Evolutionary conservation across 1,140 invertebrate species (phyloP).

Genomic region (Apis mellifera): DNA sequence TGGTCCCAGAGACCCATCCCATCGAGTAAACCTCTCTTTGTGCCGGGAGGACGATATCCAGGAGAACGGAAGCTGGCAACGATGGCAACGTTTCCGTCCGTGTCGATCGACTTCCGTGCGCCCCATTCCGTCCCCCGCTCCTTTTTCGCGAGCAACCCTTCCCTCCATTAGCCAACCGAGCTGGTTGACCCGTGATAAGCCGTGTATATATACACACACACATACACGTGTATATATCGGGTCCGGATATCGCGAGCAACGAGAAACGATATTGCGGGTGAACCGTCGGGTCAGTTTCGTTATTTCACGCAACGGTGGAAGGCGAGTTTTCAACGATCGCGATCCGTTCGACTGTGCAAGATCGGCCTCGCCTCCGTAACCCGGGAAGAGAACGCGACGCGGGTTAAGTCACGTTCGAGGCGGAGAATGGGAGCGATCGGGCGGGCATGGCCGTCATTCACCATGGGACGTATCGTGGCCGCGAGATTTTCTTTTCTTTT

Average conservation of each 20-base stretch:
- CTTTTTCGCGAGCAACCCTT: conserved; percentile 20
- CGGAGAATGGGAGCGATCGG: conserved; percentile 50
- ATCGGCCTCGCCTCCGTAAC: background rate
- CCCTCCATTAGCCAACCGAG: background rate
- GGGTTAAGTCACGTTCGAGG: conserved; percentile 59
- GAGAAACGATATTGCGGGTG: conserved; percentile 27
- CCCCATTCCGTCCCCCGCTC: background rate
- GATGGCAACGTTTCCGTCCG: background rate
- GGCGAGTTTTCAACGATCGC: conserved; percentile 27
- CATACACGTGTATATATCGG: too few relatives aligned
- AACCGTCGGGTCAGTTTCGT: background rate
- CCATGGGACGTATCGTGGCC: conserved; percentile 57
- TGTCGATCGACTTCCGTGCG: conserved; percentile 7
- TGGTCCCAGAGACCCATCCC: background rate
- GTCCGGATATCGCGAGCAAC: background rate
- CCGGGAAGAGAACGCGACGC: conserved; percentile 4
- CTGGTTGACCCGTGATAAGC: conserved; percentile 8
- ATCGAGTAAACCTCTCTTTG: background rate
- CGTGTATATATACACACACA: too few relatives aligned
- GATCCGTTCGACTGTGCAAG: conserved; percentile 27
- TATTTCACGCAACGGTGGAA: conserved; percentile 41
- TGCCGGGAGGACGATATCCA: background rate
- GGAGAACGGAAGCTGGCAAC: background rate
- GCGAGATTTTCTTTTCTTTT: background rate
- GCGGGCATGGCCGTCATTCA: conserved; percentile 54